Conservation (phyloP, 2,888 invertebrate genomes). For the Pseudeuparius sepicola region DNA sequence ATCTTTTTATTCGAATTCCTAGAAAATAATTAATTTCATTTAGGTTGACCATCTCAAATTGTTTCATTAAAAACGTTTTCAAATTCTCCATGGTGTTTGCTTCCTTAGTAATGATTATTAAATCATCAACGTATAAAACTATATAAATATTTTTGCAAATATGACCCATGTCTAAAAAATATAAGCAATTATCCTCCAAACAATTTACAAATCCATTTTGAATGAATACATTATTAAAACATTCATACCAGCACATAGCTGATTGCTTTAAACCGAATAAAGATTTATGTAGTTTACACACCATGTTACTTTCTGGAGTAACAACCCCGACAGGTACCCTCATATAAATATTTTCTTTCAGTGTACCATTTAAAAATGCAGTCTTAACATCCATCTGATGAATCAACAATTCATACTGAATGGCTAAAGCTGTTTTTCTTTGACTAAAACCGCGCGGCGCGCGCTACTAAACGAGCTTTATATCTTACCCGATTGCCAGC, state of each 20-base stretch:
- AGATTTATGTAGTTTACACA: conserved; percentile 15
- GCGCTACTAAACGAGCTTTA: conserved; percentile 15
- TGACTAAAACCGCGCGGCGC: too few species aligned
- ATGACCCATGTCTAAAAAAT: conserved; percentile 9
- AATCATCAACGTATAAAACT: conserved; percentile 10
- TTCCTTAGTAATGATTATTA: not conserved
- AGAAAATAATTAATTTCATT: conserved; percentile 9
- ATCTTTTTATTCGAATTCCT: conserved; percentile 17
- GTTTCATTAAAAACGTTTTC: conserved; percentile 1
- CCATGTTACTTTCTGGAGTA: not conserved
- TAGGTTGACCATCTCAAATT: too few species aligned
- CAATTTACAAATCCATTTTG: conserved; percentile 11
- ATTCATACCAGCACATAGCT: conserved; percentile 11
- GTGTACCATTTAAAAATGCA: too few species aligned
- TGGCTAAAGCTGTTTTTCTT: too few species aligned
- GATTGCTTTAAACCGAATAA: conserved; percentile 16
- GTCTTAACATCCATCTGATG: too few species aligned
- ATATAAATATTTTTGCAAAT: conserved; percentile 7
- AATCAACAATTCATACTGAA: too few species aligned
- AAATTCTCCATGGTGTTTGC: not conserved
- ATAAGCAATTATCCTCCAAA: conserved; percentile 9
- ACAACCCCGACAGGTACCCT: too few species aligned
- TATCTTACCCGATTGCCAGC: conserved; percentile 11
- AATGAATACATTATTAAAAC: conserved; percentile 11
- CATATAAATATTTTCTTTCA: too few species aligned